Base-by-base conservation (phyloP, 2,797 vertebrate species). In the Enteromius trimaculatus region DNA sequence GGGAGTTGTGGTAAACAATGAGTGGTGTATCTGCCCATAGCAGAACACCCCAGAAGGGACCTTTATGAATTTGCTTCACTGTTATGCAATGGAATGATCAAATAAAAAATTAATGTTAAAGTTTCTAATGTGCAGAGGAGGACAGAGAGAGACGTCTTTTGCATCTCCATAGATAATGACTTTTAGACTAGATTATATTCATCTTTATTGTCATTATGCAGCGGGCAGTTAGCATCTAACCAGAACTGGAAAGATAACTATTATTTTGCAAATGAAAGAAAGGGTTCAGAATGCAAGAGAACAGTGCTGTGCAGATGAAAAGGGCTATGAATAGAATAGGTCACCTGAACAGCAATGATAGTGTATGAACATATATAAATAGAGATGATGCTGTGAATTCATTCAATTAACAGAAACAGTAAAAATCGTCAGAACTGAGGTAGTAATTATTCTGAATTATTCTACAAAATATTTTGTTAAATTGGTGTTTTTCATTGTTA, bases 1-100 rank as follows among this genome's bases (percentile, higher is more conserved):
- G 60, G 53, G 77, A 75, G 70, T 55, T 44, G 83, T 58, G 70
- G 55, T 51, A 72, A 72, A 80, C 77, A 80, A 37, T 71, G 76
- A 71, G 68, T 84, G 68, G 44, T 83, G 72, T 64, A 58, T 78
- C 26, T 49, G 76, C 55, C 55, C 66, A 49, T 34, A 71, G 77
- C 76, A 74, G 29, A 79, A 72, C 77, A 51, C 29, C 49, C 64
- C 68, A 37, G 55, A 51, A 62, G 39, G 55, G 66, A 19, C 23
- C 42, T 26, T n/a, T 23, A 4, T n/a, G 21, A 83, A 60, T 69
- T 34, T 62, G 47, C 34, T 79, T 34, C 47, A 23, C 68, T 29
- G 10, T 80, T 84, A 79, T 42, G 60, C 82, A 80, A 80, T 19
- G 7, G 4, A 6, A 39, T 70, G 5, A 34, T 39, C 82, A 78